These are phyloP conservation scores for Urocitellus parryii DNA, from an alignment of 2,113 vertebrate species.

Conservation along the genomic window DNA sequence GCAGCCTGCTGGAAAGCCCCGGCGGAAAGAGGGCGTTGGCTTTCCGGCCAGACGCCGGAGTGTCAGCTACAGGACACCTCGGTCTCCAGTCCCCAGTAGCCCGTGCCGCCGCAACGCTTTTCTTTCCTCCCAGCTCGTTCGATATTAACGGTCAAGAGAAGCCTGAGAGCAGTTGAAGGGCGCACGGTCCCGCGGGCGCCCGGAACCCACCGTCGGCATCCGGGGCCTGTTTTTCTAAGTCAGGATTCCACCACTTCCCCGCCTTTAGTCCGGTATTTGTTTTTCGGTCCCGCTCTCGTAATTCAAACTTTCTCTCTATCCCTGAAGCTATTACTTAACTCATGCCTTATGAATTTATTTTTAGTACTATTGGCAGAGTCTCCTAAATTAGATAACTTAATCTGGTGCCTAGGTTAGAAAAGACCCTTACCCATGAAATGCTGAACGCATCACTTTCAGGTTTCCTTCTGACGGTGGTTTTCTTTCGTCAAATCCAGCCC, in stretches of 20 bases:
- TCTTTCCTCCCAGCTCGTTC: too few species aligned
- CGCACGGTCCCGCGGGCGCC: too few species aligned
- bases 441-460: rapidly evolving
- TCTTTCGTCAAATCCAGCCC: neutral
- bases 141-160: too few species aligned
- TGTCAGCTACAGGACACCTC: too few species aligned
- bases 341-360: neutral
- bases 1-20: rapidly evolving
- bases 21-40: too few species aligned
- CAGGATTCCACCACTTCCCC: neutral
- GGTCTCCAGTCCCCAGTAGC: too few species aligned
- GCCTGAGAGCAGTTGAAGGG: too few species aligned
- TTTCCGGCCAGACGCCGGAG: too few species aligned
- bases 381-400: neutral
- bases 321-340: neutral
- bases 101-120: too few species aligned
- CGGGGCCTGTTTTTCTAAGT: neutral
- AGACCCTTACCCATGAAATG: neutral
- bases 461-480: neutral
- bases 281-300: neutral
- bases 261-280: neutral
- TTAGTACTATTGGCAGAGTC: neutral
- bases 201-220: too few species aligned
- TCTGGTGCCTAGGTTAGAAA: neutral
- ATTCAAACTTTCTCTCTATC: neutral